Evolutionary conservation across 2,113 vertebrate genomes (phyloP).

Genomic region (Chiloscyllium plagiosum): DNA sequence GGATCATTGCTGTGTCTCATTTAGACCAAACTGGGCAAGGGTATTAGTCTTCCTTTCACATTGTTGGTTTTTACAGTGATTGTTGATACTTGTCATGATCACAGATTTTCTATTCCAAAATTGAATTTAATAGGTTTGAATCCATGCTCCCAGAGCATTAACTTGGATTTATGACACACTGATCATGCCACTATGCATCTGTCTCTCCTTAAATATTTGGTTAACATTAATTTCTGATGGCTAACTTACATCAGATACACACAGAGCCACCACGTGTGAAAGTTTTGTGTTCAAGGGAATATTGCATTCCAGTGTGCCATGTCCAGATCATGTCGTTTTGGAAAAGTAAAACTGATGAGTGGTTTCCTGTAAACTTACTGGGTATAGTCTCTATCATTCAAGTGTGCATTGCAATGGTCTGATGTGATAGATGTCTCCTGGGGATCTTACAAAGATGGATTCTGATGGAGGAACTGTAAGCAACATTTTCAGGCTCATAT

Average conservation of each 20-base stretch:
- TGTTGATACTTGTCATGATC: too few relatives aligned
- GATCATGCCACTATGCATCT: too few relatives aligned
- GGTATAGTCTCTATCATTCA: not conserved
- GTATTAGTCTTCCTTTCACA: too few relatives aligned
- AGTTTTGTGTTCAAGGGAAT: not conserved
- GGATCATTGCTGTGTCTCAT: too few relatives aligned
- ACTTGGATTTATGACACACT: too few relatives aligned
- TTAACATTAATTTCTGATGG: not conserved
- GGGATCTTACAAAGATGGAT: not conserved
- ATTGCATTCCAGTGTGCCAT: not conserved
- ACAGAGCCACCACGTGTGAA: not conserved
- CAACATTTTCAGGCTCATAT: too few relatives aligned
- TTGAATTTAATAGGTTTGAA: too few relatives aligned
- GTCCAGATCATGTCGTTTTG: not conserved
- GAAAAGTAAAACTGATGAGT: not conserved
- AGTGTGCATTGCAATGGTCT: not conserved
- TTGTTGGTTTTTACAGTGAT: too few relatives aligned
- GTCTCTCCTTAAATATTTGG: too few relatives aligned
- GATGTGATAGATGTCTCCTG: not conserved
- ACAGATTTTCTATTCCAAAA: too few relatives aligned
- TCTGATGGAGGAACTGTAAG: not conserved
- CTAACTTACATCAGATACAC: not conserved
- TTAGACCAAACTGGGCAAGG: too few relatives aligned
- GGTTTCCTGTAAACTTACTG: not conserved
- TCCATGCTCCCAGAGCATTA: too few relatives aligned